These are phyloP conservation scores for Catocala sponsa DNA, from an alignment of 2,888 invertebrate species.

Conservation along the genomic window DNA sequence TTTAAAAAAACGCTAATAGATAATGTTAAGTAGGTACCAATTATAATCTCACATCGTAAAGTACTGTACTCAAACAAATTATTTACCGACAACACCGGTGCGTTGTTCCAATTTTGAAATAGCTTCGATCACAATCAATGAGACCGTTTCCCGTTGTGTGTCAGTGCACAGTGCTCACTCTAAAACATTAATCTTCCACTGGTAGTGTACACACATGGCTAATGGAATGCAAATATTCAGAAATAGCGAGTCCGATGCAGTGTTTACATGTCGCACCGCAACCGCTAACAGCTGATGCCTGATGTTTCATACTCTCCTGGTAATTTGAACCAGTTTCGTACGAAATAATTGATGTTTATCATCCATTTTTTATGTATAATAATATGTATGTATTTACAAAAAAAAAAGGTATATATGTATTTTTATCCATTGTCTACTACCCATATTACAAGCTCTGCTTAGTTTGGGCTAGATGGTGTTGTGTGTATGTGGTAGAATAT, in stretches of 20 bases:
- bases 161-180: slow-evolving; percentile 18
- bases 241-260: slow-evolving; percentile 35
- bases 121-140: slow-evolving; percentile 8
- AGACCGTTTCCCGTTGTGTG: slow-evolving; percentile 10
- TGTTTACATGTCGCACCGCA: slow-evolving; percentile 38
- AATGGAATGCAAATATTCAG: slow-evolving; percentile 45
- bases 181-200: slow-evolving; percentile 21
- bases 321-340: slow-evolving; percentile 16
- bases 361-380: no score
- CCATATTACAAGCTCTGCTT: no score
- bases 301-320: slow-evolving; percentile 41
- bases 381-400: no score
- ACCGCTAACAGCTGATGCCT: slow-evolving; percentile 34
- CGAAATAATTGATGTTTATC: not conserved
- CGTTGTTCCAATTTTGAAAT: slow-evolving; percentile 13
- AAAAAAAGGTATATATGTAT: no score
- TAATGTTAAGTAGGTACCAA: not conserved
- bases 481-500: no score
- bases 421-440: no score
- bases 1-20: no score
- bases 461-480: no score
- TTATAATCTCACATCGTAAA: not conserved
- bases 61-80: not conserved
- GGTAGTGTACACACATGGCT: slow-evolving; percentile 19
- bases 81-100: slow-evolving; percentile 3